Base-by-base conservation (phyloP, 2,797 vertebrate species). In the Pipistrellus nathusii region DNA sequence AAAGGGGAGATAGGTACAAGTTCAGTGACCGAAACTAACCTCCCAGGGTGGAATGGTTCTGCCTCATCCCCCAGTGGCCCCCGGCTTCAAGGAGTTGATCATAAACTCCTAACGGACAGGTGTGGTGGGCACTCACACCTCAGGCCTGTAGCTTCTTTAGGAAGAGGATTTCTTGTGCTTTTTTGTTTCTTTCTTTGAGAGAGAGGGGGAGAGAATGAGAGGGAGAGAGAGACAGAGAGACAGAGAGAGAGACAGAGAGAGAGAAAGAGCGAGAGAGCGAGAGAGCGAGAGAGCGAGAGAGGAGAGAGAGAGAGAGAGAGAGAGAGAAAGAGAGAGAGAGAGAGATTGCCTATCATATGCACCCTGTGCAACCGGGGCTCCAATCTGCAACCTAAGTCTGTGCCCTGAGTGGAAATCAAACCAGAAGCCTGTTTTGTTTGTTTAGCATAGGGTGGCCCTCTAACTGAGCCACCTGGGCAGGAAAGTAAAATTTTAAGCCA, bases 1-100 rank as follows among this genome's bases (percentile, higher is more conserved):
- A 80, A 57, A 57, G 15, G 32, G 8, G 25, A 15, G 14, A 25
- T 5, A 7, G 20, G 38, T 11, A 12, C 15, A 30, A 20, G 55
- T n/a, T n/a, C 3, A 30, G 38, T 20, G 17, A 21, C 1, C 0
- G 15, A n/a, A 21, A 30, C 3, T 4, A 44, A 44, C 55, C 27
- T n/a, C 55, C 12, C 35, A 20, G 55, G 38, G 53, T 18, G 14
- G 53, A 6, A 6, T 10, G 23, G 35, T 20, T 6, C 38, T 35
- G 21, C 14, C 51, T 53, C 51, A 23, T 15, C 35, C 55, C 77
- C 35, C 35, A 12, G 6, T 1, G 27, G 57, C 0, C 38, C 35
- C 5, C 8, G 10, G 9, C 30, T 30, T n/a, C 78, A 10, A 2
- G 2, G 3, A n/a, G 55, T 3, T 20, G 55, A 21, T 44, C 5